A percentile compares a stretch with the other conserved stretches of the same genome.
Evolutionary conservation across 2,888 invertebrate genomes (phyloP).

Genomic region (Pomacea canaliculata): DNA sequence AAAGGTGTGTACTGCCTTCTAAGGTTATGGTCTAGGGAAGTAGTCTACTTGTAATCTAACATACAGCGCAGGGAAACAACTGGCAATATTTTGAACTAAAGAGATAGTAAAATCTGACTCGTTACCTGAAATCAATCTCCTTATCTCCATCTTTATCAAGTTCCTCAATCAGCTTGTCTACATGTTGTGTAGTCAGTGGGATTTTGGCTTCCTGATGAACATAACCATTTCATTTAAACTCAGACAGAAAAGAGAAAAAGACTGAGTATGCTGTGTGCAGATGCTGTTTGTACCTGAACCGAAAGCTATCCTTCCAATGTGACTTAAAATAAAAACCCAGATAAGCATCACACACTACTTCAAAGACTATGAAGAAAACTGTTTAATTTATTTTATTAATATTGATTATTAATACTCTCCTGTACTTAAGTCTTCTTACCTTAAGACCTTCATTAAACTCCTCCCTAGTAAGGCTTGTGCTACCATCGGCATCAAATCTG

Average conservation of each 20-base stretch:
- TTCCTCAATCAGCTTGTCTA: constrained; percentile 60
- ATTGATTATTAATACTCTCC: no score
- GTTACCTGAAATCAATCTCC: constrained; percentile 66
- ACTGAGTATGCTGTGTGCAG: neutral
- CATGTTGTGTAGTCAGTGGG: constrained; percentile 58
- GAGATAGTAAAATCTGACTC: neutral
- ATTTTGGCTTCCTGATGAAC: constrained; percentile 59
- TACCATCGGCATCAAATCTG: constrained; percentile 64
- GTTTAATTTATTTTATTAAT: no score
- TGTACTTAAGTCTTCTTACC: constrained; percentile 35
- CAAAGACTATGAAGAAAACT: no score
- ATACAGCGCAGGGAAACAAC: no score
- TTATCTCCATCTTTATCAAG: constrained; percentile 66
- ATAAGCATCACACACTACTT: no score
- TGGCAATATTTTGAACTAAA: neutral
- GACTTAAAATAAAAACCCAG: no score
- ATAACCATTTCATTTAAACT: no score
- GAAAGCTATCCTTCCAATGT: no score
- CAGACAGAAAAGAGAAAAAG: no score
- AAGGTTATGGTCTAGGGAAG: neutral
- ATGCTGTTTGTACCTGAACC: no score
- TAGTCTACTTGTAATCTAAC: neutral
- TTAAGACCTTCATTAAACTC: constrained; percentile 61
- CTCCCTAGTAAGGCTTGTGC: constrained; percentile 62
- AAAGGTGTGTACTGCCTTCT: neutral